phyloP scores from a whole-genome alignment of 2,888 invertebrate species.

The Drosophila macrospina region DNA sequence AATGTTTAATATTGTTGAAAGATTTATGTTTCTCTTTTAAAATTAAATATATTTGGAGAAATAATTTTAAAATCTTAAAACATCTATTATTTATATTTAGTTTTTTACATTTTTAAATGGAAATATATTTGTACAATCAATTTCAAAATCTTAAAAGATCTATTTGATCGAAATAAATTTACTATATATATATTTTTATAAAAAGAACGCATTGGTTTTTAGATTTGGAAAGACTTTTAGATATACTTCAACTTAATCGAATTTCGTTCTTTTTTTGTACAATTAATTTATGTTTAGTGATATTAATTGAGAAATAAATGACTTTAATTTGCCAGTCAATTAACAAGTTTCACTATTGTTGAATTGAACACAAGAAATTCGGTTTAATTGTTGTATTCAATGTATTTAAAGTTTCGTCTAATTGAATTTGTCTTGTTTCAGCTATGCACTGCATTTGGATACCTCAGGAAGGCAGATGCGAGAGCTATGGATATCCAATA shows the following conservation, averaged over 20 bases:
- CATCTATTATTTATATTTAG: too few relatives aligned
- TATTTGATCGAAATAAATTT: too few relatives aligned
- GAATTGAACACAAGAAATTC: conserved; percentile 18
- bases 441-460: neutral
- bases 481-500: neutral
- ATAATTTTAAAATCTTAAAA: too few relatives aligned
- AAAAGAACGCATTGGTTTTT: too few relatives aligned
- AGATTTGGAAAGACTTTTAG: too few relatives aligned
- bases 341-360: conserved; percentile 3
- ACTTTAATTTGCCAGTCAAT: conserved; percentile 13
- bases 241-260: neutral
- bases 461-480: conserved; percentile 2
- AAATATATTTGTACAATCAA: too few relatives aligned
- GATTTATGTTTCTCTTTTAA: too few relatives aligned
- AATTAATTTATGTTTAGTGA: conserved; percentile 1
- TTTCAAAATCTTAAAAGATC: too few relatives aligned
- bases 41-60: too few relatives aligned
- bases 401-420: conserved; percentile 1
- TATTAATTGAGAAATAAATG: conserved; percentile 13
- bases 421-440: conserved; percentile 28
- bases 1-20: too few relatives aligned
- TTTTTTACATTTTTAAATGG: too few relatives aligned
- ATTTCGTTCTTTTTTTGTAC: neutral
- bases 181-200: too few relatives aligned
- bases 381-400: conserved; percentile 21